Percentiles rank a stretch among this genome's conserved stretches.
These are phyloP conservation scores for Maccullochella peelii DNA, from an alignment of 2,113 vertebrate genomes.

Conservation along the genomic window DNA sequence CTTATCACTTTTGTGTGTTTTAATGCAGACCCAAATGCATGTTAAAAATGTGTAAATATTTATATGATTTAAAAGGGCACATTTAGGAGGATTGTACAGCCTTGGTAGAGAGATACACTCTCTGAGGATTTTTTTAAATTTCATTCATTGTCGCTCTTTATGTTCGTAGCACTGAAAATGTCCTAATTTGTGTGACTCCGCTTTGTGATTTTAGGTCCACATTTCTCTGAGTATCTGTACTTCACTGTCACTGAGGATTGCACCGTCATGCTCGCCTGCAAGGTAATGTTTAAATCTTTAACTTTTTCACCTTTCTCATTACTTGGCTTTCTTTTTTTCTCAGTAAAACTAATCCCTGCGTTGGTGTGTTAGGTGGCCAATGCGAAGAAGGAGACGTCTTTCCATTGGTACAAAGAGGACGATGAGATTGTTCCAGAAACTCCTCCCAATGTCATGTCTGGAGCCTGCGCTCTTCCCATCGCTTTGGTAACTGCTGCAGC, in stretches of 20 bases:
- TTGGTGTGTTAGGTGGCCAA: conserved; percentile 88
- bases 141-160: background rate
- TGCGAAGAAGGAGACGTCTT: conserved; percentile 92
- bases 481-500: conserved; percentile 81
- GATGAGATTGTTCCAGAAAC: conserved; percentile 85
- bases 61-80: too few relatives aligned
- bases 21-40: background rate
- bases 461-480: conserved; percentile 87
- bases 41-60: background rate
- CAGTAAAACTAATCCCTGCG: background rate
- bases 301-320: background rate
- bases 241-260: conserved; percentile 93
- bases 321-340: too few relatives aligned
- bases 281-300: conserved; percentile 80
- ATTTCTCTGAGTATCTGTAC: conserved; percentile 91
- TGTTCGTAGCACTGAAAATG: background rate
- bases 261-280: conserved; percentile 90
- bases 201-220: conserved; percentile 86
- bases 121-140: background rate
- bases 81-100: background rate
- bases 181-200: background rate
- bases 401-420: conserved; percentile 95
- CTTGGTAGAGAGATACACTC: background rate
- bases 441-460: conserved; percentile 88
- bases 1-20: too few relatives aligned